These are phyloP conservation scores for Crotophaga sulcirostris DNA, from an alignment of 2,113 vertebrate species.

Conservation along the genomic window DNA sequence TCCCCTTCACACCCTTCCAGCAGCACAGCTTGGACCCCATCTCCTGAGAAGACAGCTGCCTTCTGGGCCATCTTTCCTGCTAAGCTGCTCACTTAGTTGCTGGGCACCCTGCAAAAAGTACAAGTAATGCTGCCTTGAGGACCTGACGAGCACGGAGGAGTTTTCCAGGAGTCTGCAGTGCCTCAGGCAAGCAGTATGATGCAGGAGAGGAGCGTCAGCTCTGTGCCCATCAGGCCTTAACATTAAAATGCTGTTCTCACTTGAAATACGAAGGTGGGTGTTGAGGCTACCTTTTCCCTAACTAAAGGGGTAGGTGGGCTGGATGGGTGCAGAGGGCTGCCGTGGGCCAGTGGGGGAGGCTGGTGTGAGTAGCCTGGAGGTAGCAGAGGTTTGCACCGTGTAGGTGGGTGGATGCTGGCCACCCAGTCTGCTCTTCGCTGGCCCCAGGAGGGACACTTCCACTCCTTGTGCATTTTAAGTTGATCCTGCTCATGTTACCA, in stretches of 20 bases:
- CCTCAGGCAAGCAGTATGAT: background rate
- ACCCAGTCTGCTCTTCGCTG: background rate
- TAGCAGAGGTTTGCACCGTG: background rate
- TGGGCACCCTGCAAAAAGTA: background rate
- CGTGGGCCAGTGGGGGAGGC: background rate
- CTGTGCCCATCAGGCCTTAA: background rate
- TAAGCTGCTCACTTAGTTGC: background rate
- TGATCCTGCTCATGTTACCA: slow-evolving; percentile 52
- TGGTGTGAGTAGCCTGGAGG: background rate
- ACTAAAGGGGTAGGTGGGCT: background rate
- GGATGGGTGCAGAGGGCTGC: background rate
- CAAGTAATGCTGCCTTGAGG: background rate
- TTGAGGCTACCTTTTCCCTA: background rate
- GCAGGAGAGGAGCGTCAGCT: background rate
- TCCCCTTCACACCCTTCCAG: background rate
- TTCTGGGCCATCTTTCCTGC: background rate
- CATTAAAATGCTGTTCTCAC: background rate
- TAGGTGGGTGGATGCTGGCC: background rate
- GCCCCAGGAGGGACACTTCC: background rate
- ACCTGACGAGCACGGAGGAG: background rate
- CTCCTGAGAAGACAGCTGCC: background rate
- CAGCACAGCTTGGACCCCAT: background rate
- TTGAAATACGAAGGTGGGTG: background rate
- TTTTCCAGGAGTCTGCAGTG: background rate
- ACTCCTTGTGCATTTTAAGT: slow-evolving; percentile 45